Evolutionary conservation across 2,888 invertebrate species (phyloP).

Genomic region (Phymatocera aterrima): DNA sequence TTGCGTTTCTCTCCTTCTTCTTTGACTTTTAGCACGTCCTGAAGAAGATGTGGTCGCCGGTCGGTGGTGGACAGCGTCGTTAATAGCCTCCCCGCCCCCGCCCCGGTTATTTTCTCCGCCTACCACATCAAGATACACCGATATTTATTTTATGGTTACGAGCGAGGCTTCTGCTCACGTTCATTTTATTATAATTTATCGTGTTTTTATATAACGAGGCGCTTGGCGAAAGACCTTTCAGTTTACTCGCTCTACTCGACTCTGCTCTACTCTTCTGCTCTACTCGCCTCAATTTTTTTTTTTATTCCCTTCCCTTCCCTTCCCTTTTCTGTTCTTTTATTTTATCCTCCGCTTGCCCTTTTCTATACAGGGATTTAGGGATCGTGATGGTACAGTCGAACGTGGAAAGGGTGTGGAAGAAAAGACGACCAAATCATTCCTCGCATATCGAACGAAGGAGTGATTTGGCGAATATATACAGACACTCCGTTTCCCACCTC

Average conservation of each 20-base stretch:
- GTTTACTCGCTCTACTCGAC: neutral
- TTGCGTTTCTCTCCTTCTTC: neutral
- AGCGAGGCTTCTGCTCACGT: conserved; percentile 24
- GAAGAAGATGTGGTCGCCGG: conserved; percentile 31
- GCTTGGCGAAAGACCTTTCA: neutral
- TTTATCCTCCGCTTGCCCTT: neutral
- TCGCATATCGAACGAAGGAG: conserved; percentile 3
- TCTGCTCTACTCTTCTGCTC: conserved; percentile 3
- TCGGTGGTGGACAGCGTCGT: neutral
- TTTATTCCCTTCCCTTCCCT: neutral
- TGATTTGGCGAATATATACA: conserved; percentile 15
- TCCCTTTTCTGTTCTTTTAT: conserved; percentile 35
- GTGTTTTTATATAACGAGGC: conserved; percentile 29
- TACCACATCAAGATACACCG: conserved; percentile 44
- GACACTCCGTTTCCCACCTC: conserved; percentile 16
- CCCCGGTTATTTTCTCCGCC: conserved; percentile 32
- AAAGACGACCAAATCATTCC: conserved; percentile 25
- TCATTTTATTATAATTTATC: conserved; percentile 44
- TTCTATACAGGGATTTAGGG: conserved; percentile 11
- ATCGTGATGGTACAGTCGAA: conserved; percentile 4
- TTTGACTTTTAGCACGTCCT: conserved; percentile 21
- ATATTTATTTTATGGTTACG: conserved; percentile 46
- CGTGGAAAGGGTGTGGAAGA: conserved; percentile 39
- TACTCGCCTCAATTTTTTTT: neutral
- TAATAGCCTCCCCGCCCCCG: conserved; percentile 37